Evolutionary conservation across 53 echinoderm and acorn worm species (phyloP), one percentile per base, ranked within the genome.

Genomic region (Hippasteria phrygiana): DNA sequence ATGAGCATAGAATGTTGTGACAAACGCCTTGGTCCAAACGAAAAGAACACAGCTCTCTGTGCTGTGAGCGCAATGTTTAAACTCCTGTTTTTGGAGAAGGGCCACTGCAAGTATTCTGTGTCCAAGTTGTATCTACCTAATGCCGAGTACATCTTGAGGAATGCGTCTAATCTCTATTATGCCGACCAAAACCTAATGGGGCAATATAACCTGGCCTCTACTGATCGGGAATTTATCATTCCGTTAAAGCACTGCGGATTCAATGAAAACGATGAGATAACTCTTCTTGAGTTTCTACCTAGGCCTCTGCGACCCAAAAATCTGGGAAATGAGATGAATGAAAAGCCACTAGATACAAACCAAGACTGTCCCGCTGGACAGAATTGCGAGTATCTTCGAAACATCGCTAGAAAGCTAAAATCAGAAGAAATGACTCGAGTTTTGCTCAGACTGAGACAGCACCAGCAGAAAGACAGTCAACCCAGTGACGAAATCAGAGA

Each of bases 361-460:
- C 53, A 73, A 53, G 72, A 62, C 35, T 90, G 90, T 36, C 81
- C 46, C 3, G 73, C 43, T 59, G 82, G 82, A 62, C 54, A 73
- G 55, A 12, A 73, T 47, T 90, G 90, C 37, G 79, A 71, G 36
- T 90, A 56, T 62, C 46, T 81, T 13, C 6, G 43, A 10, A 46
- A 53, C 47, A 37, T 90, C 48, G 51, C 45, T 47, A 18, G 62
- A 9, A 81, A 70, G 46, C 41, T 90, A 43, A 90, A 62, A 8
- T 90, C 90, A 18, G 81, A 56, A n/a, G 90, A 90, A 22, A 90
- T 90, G 90, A 80, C 72, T 62, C 54, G 82, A 13, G 90, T 79
- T 10, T 46, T 90, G 56, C 73, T 73, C 0, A 72, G 90, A 41
- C 78, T 90, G 18, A 5, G 41, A 1, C 81, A 74, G 29, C 82